Percentiles rank a stretch among this genome's conserved stretches.
phyloP scores from a whole-genome alignment of 1,140 invertebrate genomes.

The Maniola jurtina region DNA sequence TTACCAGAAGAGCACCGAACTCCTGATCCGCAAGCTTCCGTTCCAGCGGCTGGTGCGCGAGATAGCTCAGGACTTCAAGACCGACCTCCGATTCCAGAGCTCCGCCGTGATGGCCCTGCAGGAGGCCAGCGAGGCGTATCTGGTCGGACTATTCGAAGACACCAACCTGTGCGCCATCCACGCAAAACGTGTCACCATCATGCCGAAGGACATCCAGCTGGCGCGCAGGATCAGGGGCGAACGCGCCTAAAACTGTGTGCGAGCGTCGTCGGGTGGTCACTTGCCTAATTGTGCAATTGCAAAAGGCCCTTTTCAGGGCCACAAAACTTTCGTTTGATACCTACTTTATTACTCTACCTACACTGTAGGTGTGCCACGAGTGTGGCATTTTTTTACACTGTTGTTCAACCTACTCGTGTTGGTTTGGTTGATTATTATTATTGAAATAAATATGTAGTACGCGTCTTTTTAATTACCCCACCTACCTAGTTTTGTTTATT shows the following conservation, averaged over 20 bases:
- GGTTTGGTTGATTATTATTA: too few relatives aligned
- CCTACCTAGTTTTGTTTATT: too few relatives aligned
- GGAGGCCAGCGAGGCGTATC: constrained; percentile 1
- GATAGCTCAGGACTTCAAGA: background rate
- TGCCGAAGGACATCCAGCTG: background rate
- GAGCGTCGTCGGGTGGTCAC: background rate
- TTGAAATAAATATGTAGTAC: too few relatives aligned
- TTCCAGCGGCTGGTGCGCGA: constrained; percentile 23
- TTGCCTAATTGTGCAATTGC: background rate
- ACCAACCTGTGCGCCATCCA: background rate
- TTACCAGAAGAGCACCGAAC: background rate
- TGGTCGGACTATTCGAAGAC: background rate
- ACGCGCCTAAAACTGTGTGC: background rate
- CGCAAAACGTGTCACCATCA: background rate
- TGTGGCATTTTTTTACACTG: too few relatives aligned
- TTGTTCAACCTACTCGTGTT: too few relatives aligned
- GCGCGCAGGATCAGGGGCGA: constrained; percentile 2
- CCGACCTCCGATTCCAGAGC: constrained; percentile 1
- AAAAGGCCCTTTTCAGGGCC: constrained; percentile 4
- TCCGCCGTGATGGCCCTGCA: background rate
- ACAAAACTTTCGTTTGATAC: background rate
- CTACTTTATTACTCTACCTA: background rate
- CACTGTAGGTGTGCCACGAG: too few relatives aligned
- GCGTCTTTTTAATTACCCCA: too few relatives aligned
- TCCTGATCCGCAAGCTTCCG: constrained; percentile 80